Conservation (phyloP, 2,888 invertebrate genomes). For the Apomyelois bistriatella region DNA sequence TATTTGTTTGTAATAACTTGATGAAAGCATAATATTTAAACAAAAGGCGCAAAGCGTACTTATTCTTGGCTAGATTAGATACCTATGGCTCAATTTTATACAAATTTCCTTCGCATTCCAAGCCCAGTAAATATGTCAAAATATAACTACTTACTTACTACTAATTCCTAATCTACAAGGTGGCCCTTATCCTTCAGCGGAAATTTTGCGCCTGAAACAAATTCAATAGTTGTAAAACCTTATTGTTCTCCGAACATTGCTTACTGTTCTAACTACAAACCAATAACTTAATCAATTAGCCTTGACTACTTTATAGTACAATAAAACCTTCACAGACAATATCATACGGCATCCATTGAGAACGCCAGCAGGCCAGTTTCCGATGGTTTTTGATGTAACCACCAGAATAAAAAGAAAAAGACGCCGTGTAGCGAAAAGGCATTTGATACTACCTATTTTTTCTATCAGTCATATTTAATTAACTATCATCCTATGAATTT, state of each 20-base stretch:
- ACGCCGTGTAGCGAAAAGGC: neutral
- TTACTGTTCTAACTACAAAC: neutral
- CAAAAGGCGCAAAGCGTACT: too few species aligned
- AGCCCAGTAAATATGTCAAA: too few species aligned
- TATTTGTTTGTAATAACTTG: too few species aligned
- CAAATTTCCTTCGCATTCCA: too few species aligned
- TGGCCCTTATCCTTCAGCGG: too few species aligned
- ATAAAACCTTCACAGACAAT: conserved; percentile 9
- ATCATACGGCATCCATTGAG: conserved; percentile 8
- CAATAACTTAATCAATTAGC: conserved; percentile 12
- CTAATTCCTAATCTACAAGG: too few species aligned
- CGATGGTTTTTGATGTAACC: conserved; percentile 5
- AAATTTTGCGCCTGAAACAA: neutral
- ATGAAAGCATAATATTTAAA: too few species aligned
- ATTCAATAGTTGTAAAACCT: neutral
- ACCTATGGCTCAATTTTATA: too few species aligned
- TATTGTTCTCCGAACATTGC: neutral
- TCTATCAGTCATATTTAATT: conserved; percentile 9
- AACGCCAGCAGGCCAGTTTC: conserved; percentile 15
- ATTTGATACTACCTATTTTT: too few species aligned
- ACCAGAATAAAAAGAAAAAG: neutral
- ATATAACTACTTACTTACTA: too few species aligned
- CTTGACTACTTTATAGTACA: neutral
- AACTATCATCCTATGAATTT: too few species aligned
- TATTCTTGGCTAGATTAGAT: too few species aligned